Evolutionary conservation across 2,797 vertebrate species (phyloP), one percentile per base, ranked within the genome.

Genomic region (Eleutherodactylus coqui): DNA sequence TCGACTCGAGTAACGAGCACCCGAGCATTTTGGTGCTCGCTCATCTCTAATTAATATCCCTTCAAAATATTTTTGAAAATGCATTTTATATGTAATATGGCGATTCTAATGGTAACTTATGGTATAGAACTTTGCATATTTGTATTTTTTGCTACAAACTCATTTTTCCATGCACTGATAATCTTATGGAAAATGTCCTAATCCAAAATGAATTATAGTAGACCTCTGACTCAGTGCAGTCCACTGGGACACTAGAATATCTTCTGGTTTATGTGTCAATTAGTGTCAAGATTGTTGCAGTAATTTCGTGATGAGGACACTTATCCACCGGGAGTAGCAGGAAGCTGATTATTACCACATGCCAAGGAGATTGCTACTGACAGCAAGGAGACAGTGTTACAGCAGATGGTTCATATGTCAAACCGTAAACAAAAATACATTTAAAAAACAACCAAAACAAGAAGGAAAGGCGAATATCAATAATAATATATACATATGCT

Each of bases 311-410:
- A 79, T 73, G 79, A 82, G 85, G 34, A 82, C 51, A 67, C 72
- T 53, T 75, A 86, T 75, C 79, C 78, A 36, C 72, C 53, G 79
- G 78, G 85, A 73, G 73, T 43, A 80, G 58, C 29, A 70, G 64
- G 47, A 82, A 86, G 41, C 55, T 86, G 85, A 86, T 77, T 86
- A 77, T 77, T 82, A 77, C 76, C 85, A 77, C 58, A 82, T 58
- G 79, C 84, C 64, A 79, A 55, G 38, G 49, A 85, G 62, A 41
- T 27, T 47, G 51, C 84, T 47, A 47, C 38, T 58, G 78, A 58
- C 64, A 70, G 79, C 34, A 55, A n/a, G 53, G 29, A 78, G 19
- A 78, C 75, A n/a, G 24, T 9, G 24, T 60, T 82, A 72, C 64
- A 38, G 24, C 38, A 53, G 34, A 70, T 82, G 64, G 64, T 82